Evolutionary conservation across 1,140 invertebrate genomes (phyloP).

Genomic region (Eumaeus atala): DNA sequence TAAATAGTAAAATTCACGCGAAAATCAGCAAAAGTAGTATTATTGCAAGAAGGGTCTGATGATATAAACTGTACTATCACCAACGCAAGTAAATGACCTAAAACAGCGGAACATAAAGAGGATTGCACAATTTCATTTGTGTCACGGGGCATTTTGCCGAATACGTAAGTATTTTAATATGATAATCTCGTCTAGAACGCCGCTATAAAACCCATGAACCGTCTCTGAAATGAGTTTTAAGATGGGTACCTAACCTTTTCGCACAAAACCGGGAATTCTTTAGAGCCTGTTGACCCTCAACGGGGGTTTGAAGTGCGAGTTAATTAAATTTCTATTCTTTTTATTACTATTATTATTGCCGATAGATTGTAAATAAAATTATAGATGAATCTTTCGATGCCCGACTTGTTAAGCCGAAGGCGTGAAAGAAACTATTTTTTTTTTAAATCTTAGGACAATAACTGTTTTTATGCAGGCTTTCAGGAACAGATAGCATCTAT

Average conservation of each 20-base stretch:
- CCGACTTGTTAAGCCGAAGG: too few relatives aligned
- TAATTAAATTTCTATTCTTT: constrained; percentile 3
- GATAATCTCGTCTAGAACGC: constrained; percentile 2
- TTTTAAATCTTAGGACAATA: too few relatives aligned
- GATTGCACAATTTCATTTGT: constrained; percentile 2
- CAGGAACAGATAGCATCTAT: too few relatives aligned
- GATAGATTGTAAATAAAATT: neutral
- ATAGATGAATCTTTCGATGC: too few relatives aligned
- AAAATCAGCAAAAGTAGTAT: too few relatives aligned
- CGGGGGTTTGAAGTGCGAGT: neutral
- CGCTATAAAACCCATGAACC: neutral
- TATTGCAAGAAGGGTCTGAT: too few relatives aligned
- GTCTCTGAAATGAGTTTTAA: neutral
- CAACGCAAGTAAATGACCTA: too few relatives aligned
- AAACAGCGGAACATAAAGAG: neutral
- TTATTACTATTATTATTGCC: neutral
- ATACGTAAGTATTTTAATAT: constrained; percentile 10
- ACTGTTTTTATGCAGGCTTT: too few relatives aligned
- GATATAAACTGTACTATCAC: too few relatives aligned
- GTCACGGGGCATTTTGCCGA: neutral
- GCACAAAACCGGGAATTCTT: neutral
- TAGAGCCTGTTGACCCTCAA: neutral
- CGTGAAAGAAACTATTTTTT: too few relatives aligned
- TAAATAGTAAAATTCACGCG: too few relatives aligned
- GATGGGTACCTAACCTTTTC: neutral